A percentile compares a stretch with the other conserved stretches of the same genome.
phyloP scores from a whole-genome alignment of 2,888 invertebrate genomes.

The Nephrotoma guestfalica region DNA sequence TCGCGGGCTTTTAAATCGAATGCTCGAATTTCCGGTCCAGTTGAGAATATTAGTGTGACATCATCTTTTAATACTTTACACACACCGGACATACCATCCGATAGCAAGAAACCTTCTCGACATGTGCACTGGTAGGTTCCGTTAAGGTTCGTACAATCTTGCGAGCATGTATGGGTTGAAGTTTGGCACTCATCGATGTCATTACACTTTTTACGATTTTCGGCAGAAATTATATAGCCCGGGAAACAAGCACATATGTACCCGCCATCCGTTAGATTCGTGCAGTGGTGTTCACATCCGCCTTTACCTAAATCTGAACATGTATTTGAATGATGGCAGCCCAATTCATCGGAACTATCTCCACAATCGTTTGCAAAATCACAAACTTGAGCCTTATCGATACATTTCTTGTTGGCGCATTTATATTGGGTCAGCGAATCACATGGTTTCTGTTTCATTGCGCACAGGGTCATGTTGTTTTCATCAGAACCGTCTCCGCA shows the following conservation, averaged over 20 bases:
- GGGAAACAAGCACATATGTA: slow-evolving; percentile 84
- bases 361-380: slow-evolving; percentile 85
- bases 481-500: slow-evolving; percentile 94
- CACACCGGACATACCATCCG: slow-evolving; percentile 65
- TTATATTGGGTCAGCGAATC: slow-evolving; percentile 67
- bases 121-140: slow-evolving; percentile 83
- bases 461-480: slow-evolving; percentile 83
- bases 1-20: slow-evolving; percentile 50
- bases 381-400: slow-evolving; percentile 64
- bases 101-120: slow-evolving; percentile 60
- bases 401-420: slow-evolving; percentile 78
- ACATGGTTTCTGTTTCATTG: slow-evolving; percentile 58
- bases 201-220: slow-evolving; percentile 68
- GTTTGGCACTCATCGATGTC: slow-evolving; percentile 83
- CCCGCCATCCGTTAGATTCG: slow-evolving; percentile 65
- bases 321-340: slow-evolving; percentile 60
- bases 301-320: slow-evolving; percentile 47
- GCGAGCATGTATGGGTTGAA: slow-evolving; percentile 80
- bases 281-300: slow-evolving; percentile 86
- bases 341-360: slow-evolving; percentile 77
- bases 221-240: slow-evolving; percentile 67
- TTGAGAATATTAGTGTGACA: slow-evolving; percentile 57
- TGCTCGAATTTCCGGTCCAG: slow-evolving; percentile 76
- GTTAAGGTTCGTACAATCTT: slow-evolving; percentile 81
- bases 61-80: slow-evolving; percentile 57